Percentiles rank a stretch among this genome's conserved stretches.
phyloP scores from a whole-genome alignment of 1,140 invertebrate species.

The Procambarus virginalis region DNA sequence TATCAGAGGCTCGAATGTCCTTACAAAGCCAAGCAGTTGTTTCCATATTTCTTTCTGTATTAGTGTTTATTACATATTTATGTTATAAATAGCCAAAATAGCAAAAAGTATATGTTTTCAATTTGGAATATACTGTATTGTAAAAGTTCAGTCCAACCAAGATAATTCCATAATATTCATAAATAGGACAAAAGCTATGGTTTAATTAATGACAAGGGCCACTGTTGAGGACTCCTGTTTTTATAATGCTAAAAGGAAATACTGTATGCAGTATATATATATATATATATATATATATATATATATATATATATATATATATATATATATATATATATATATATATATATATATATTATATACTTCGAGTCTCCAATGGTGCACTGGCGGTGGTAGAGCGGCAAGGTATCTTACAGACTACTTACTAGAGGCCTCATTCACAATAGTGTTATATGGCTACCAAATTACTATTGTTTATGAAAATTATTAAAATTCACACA shows the following conservation, averaged over 20 bases:
- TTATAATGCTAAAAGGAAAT: not conserved
- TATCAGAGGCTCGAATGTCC: conserved; percentile 6
- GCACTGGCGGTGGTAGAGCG: no score
- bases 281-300: not conserved
- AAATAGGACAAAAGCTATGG: not conserved
- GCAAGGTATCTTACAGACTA: no score
- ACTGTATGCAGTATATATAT: not conserved
- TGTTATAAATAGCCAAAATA: no score
- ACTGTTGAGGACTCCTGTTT: not conserved
- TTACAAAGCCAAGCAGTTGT: not conserved
- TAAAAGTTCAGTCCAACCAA: no score
- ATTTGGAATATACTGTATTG: no score
- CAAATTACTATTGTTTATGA: no score
- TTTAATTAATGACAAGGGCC: not conserved
- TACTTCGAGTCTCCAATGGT: no score
- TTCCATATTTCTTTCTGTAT: not conserved
- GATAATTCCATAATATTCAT: not conserved
- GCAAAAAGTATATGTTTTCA: no score
- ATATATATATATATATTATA: not conserved
- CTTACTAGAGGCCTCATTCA: no score
- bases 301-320: conserved; percentile 27
- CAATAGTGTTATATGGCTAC: no score
- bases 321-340: conserved; percentile 11
- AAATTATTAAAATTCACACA: no score
- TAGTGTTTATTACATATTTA: not conserved